phyloP scores from a whole-genome alignment of 2,797 vertebrate genomes.

The Dendrocincla tyrannina region DNA sequence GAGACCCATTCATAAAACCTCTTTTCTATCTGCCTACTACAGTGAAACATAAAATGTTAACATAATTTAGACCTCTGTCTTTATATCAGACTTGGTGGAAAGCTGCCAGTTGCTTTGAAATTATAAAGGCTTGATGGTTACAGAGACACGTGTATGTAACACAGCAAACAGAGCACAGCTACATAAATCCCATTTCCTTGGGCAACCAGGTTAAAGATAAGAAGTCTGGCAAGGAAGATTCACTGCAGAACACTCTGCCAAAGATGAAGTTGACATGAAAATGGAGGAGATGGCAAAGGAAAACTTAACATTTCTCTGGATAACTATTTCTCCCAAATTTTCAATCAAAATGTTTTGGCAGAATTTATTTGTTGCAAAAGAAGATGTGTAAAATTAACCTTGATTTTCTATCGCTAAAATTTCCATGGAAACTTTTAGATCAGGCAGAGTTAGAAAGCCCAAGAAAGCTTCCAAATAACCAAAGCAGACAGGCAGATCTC shows the following conservation, averaged over 20 bases:
- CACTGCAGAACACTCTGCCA: background rate
- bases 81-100: background rate
- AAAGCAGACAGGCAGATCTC: background rate
- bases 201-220: background rate
- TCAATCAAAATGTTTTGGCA: background rate
- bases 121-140: background rate
- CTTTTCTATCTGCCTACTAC: background rate
- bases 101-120: background rate
- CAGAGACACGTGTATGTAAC: background rate
- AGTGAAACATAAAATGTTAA: background rate
- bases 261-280: background rate
- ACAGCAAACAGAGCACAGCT: background rate
- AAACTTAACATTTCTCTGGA: background rate
- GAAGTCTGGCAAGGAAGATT: background rate
- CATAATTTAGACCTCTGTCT: background rate
- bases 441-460: background rate
- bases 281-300: background rate
- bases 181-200: background rate
- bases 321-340: background rate
- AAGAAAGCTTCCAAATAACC: background rate
- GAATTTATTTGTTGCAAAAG: background rate
- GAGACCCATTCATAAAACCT: background rate
- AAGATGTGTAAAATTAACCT: background rate
- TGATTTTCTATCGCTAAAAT: background rate
- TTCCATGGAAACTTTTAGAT: background rate